Conservation (phyloP, 2,113 vertebrate genomes). For the Passer montanus region DNA sequence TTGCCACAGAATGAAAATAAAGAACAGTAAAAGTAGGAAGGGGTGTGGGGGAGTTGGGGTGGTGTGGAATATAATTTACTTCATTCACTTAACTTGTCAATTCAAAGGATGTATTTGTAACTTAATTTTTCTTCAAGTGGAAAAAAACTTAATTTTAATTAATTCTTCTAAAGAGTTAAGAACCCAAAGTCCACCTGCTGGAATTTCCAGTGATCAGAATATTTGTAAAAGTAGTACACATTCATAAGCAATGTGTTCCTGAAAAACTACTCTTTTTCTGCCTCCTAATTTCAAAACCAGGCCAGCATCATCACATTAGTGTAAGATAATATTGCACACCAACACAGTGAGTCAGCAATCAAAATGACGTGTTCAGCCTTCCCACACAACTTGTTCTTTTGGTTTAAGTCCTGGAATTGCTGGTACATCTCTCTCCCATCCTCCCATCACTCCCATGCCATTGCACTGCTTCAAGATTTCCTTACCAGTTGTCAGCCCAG, state of each 20-base stretch:
- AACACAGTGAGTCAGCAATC: slow-evolving; percentile 60
- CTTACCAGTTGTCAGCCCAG: slow-evolving; percentile 50
- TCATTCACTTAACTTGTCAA: neutral
- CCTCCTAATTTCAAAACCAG: neutral
- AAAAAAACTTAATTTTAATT: neutral
- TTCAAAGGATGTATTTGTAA: neutral
- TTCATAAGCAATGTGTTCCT: neutral
- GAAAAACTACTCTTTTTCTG: neutral
- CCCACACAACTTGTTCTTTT: neutral
- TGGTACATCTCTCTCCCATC: neutral
- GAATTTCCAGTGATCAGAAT: neutral
- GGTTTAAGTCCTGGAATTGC: neutral
- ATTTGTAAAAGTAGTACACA: neutral
- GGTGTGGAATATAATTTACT: neutral
- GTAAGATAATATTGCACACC: neutral
- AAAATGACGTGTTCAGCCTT: neutral
- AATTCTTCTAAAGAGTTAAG: neutral
- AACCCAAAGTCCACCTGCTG: neutral
- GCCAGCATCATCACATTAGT: neutral
- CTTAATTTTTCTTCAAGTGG: neutral
- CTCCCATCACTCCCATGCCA: neutral
- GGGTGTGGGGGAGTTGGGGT: accelerated
- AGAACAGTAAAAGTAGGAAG: accelerated
- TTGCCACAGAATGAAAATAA: neutral
- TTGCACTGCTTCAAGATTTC: neutral